These are phyloP conservation scores for Australoheros facetus DNA, from an alignment of 2,797 vertebrate genomes.

Conservation along the genomic window DNA sequence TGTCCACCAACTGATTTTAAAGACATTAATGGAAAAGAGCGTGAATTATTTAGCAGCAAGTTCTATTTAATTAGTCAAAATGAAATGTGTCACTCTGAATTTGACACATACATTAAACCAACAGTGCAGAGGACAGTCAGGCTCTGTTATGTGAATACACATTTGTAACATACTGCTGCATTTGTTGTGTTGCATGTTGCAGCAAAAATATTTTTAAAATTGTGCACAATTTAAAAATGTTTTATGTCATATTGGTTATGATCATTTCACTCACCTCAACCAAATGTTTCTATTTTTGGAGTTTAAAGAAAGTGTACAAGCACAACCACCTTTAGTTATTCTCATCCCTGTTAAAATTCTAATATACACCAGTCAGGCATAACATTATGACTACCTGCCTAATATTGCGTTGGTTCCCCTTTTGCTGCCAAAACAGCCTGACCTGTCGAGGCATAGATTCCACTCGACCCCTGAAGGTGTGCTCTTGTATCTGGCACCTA, in stretches of 20 bases:
- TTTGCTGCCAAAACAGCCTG: no score
- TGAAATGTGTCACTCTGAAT: slow-evolving; percentile 70
- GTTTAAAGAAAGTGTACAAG: not conserved
- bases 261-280: no score
- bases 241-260: no score
- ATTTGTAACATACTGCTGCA: slow-evolving; percentile 3
- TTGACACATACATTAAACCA: slow-evolving; percentile 36
- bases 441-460: no score
- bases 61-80: slow-evolving; percentile 72
- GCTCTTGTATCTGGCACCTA: no score
- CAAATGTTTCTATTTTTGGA: not conserved
- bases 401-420: no score
- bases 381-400: no score
- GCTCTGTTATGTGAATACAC: not conserved
- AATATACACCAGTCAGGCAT: not conserved
- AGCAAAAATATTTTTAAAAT: not conserved
- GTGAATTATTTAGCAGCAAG: slow-evolving; percentile 73
- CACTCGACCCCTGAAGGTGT: no score
- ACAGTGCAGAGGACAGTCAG: not conserved
- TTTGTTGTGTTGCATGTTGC: not conserved
- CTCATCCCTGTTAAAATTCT: not conserved
- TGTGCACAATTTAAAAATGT: no score
- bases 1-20: slow-evolving; percentile 75
- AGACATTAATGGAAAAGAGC: slow-evolving; percentile 57
- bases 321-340: not conserved